phyloP scores from a whole-genome alignment of 2,113 vertebrate species.

The Pao palembangensis region DNA sequence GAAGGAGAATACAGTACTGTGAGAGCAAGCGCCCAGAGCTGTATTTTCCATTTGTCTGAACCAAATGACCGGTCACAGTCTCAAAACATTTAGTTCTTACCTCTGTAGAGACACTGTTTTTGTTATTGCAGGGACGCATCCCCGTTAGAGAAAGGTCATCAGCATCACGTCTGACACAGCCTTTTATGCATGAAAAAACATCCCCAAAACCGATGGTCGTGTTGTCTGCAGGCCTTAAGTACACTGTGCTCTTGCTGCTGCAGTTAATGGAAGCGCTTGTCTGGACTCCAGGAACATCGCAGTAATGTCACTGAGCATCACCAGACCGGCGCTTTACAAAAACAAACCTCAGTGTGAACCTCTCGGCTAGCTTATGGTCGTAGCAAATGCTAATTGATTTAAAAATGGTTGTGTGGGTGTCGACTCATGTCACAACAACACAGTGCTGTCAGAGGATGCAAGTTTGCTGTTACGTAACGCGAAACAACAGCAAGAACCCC shows the following conservation, averaged over 20 bases:
- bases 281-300: conserved; percentile 19
- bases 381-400: too few relatives aligned
- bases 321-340: conserved; percentile 12
- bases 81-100: not conserved
- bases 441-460: conserved; percentile 13
- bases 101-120: too few relatives aligned
- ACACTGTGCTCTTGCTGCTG: conserved; percentile 12
- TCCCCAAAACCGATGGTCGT: conserved; percentile 1
- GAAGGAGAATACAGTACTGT: conserved; percentile 11
- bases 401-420: conserved; percentile 7
- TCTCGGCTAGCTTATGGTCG: too few relatives aligned
- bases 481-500: not conserved
- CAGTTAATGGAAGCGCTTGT: conserved; percentile 22
- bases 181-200: not conserved
- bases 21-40: not conserved
- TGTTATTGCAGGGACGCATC: not conserved
- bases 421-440: conserved; percentile 19
- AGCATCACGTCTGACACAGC: not conserved
- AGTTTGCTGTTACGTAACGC: conserved; percentile 13
- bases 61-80: not conserved
- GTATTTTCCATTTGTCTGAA: not conserved
- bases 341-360: too few relatives aligned
- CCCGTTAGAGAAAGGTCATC: not conserved
- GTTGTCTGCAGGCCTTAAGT: conserved; percentile 10
- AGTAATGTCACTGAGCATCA: conserved; percentile 41